phyloP scores from a whole-genome alignment of 2,888 invertebrate genomes.

The Noctua pronuba region DNA sequence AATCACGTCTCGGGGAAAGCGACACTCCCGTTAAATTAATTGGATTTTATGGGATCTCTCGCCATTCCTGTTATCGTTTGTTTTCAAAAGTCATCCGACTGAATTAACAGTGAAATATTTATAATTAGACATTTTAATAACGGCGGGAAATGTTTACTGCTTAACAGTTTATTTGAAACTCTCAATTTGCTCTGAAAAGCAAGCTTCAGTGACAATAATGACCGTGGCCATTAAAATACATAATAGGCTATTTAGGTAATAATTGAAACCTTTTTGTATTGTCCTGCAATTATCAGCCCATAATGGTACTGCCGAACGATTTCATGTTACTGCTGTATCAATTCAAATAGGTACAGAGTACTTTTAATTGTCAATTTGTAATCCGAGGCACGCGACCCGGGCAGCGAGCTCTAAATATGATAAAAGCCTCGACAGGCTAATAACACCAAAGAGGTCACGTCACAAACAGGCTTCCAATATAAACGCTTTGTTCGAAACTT shows the following conservation, averaged over 20 bases:
- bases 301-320: constrained; percentile 36
- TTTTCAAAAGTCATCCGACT: constrained; percentile 69
- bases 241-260: constrained; percentile 41
- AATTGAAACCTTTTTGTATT: constrained; percentile 39
- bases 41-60: constrained; percentile 80
- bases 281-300: constrained; percentile 44
- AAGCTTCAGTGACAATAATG: constrained; percentile 30
- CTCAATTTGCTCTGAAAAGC: constrained; percentile 25
- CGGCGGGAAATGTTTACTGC: constrained; percentile 37
- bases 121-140: constrained; percentile 61
- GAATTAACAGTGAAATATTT: constrained; percentile 58
- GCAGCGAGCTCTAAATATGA: constrained; percentile 41
- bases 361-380: constrained; percentile 54
- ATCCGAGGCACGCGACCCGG: constrained; percentile 13
- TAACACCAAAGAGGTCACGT: constrained; percentile 41
- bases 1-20: constrained; percentile 74
- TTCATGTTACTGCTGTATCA: constrained; percentile 21
- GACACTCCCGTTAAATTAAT: constrained; percentile 79
- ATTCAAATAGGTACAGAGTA: constrained; percentile 36
- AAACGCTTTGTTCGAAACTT: constrained; percentile 50
- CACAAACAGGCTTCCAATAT: constrained; percentile 52
- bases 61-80: constrained; percentile 75
- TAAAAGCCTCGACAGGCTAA: constrained; percentile 48
- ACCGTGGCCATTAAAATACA: constrained; percentile 32
- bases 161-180: constrained; percentile 29